phyloP scores from a whole-genome alignment of 1,140 invertebrate species.

The Armadillidium nasatum region DNA sequence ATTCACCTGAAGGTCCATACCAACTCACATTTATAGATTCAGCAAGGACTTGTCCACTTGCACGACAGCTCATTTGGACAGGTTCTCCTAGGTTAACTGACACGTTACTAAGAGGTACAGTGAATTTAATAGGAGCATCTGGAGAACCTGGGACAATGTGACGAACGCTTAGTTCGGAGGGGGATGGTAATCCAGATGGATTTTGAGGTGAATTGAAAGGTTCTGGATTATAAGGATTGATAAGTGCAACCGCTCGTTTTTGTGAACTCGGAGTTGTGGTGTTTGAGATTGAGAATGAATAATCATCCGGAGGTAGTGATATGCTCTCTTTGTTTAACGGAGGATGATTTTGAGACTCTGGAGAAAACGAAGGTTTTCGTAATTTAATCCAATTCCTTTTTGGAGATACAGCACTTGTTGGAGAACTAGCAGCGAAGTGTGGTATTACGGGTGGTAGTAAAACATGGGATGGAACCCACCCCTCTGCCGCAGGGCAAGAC shows the following conservation, averaged over 20 bases:
- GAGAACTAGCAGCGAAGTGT: neutral
- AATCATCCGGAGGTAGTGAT: constrained; percentile 49
- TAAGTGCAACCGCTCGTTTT: neutral
- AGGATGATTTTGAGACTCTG: neutral
- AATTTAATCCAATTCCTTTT: neutral
- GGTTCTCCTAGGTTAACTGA: constrained; percentile 50
- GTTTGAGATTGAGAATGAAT: constrained; percentile 49
- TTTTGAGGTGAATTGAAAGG: constrained; percentile 24
- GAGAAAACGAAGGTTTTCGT: neutral
- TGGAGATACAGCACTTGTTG: neutral
- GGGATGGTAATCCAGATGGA: too few species aligned
- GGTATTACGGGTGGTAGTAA: neutral
- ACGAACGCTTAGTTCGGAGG: neutral
- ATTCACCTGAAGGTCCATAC: constrained; percentile 33
- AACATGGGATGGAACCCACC: neutral
- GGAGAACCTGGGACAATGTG: constrained; percentile 36
- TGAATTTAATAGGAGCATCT: constrained; percentile 36
- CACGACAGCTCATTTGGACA: constrained; percentile 49
- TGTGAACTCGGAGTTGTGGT: constrained; percentile 59
- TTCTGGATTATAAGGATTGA: constrained; percentile 6
- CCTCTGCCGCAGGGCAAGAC: neutral
- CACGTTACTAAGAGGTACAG: constrained; percentile 48
- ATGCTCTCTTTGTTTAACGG: neutral
- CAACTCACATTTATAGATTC: constrained; percentile 36
- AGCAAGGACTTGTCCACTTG: constrained; percentile 48